Percentiles rank a stretch among this genome's conserved stretches.
Conservation (phyloP, 2,113 vertebrate species). For the Rhadina sibilatrix region DNA sequence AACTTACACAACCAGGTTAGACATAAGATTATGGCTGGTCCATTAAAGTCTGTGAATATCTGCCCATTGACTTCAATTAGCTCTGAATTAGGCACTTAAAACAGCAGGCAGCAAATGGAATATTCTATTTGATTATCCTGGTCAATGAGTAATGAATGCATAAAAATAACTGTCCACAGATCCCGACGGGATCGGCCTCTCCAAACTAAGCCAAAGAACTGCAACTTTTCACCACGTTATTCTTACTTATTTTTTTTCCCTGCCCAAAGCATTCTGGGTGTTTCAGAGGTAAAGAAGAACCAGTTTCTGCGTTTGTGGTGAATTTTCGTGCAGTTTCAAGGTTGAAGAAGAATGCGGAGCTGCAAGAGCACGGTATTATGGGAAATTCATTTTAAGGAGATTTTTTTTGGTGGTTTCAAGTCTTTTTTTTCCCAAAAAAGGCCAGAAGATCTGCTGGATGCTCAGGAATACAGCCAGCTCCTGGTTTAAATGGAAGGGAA, state of each 20-base stretch:
- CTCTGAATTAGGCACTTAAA: slow-evolving; percentile 63
- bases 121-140: slow-evolving; percentile 65
- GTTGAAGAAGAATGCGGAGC: neutral
- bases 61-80: slow-evolving; percentile 67
- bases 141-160: slow-evolving; percentile 58
- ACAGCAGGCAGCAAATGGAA: slow-evolving; percentile 59
- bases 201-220: neutral
- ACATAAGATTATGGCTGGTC: slow-evolving; percentile 27
- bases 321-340: neutral
- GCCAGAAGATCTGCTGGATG: neutral
- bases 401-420: neutral
- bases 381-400: neutral
- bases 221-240: neutral
- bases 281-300: neutral
- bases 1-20: slow-evolving; percentile 7
- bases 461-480: neutral
- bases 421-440: neutral
- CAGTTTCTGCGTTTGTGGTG: fast-evolving
- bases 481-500: neutral
- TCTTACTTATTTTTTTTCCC: neutral
- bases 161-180: slow-evolving; percentile 13
- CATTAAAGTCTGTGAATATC: slow-evolving; percentile 55
- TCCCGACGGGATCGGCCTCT: neutral
- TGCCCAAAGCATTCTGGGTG: neutral
- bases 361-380: fast-evolving